Percentiles rank a stretch among this genome's conserved stretches.
Conservation (phyloP, 2,888 invertebrate genomes). For the Parthenolecanium corni region DNA sequence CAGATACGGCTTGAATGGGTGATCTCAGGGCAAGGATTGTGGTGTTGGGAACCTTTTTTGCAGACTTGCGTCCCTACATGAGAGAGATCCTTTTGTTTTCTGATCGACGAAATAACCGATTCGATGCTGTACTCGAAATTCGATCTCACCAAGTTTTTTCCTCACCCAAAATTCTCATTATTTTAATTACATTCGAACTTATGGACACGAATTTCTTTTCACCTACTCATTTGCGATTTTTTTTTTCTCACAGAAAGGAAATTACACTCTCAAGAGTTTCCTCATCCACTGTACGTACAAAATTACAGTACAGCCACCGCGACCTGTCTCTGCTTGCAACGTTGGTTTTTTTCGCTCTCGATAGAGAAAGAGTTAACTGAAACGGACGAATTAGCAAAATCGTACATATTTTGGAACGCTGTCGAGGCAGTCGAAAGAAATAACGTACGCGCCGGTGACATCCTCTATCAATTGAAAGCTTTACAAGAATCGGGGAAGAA, state of each 20-base stretch:
- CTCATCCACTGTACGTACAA: conserved; percentile 95
- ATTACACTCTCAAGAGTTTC: conserved; percentile 83
- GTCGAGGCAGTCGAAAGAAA: conserved; percentile 93
- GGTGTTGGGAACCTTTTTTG: no score
- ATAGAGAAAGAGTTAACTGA: conserved; percentile 54
- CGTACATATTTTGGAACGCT: conserved; percentile 85
- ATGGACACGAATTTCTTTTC: no score
- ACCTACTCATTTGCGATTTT: not conserved
- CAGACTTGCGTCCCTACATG: no score
- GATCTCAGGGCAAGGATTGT: no score
- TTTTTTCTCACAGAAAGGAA: conserved; percentile 57
- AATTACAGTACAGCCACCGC: conserved; percentile 97
- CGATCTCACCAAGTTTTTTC: no score
- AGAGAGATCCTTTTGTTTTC: no score
- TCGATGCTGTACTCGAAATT: no score
- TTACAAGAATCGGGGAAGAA: conserved; percentile 82
- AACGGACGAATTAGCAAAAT: conserved; percentile 60
- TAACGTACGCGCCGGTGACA: conserved; percentile 76
- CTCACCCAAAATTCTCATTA: no score
- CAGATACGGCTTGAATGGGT: no score
- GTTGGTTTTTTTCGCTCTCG: conserved; percentile 71
- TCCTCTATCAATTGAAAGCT: conserved; percentile 91
- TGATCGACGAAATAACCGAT: no score
- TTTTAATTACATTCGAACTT: no score
- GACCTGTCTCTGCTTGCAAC: conserved; percentile 78